Base-by-base conservation (phyloP, 2,888 invertebrate species). In the Tenthredo scrophulariae region DNA sequence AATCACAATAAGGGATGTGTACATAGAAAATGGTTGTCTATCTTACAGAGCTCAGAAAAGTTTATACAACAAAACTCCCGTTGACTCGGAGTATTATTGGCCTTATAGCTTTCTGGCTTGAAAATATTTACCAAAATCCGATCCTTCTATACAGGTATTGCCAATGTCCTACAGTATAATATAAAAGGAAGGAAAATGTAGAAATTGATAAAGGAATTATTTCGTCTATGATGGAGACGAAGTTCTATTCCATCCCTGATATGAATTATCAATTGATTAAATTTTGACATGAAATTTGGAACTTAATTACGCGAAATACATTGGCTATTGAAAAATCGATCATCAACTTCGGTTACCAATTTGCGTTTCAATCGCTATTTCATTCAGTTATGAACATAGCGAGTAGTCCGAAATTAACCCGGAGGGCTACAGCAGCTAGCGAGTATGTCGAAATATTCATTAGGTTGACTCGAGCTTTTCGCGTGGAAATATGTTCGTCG, bases 301-400 rank as follows among this genome's bases (percentile, higher is more conserved):
- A 67, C 33, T 9, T 18, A 67, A 67, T 67, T 33, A 67, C 67
- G 5, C 33, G 15, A 67, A 67, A 67, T 67, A 67, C 26, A 77
- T 77, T 43, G 26, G 50, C 18, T 29, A n/a, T 77, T 29, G 33
- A 77, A 50, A 77, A 77, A 77, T 33, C 77, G 77, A 77, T 77
- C 54, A 33, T 29, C 18, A 50, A 50, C 29, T 77, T 26, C 77
- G 46, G 77, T 33, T 54, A 46, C 29, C 77, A 77, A 77, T 77
- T 50, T 50, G 29, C 77, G 46, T 54, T 77, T 54, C 54, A 77
- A 77, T 77, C n/a, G 46, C 50, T 18, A 77, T 77, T 77, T 54
- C 22, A 77, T 77, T 54, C 22, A 77, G 77, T 77, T 77, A 77
- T 33, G 50, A 77, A 77, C 54, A 50, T 50, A 46, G 33, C 40